A percentile compares a stretch with the other conserved stretches of the same genome.
Evolutionary conservation across 2,113 vertebrate genomes (phyloP).

Genomic region (Cinclus mexicanus): DNA sequence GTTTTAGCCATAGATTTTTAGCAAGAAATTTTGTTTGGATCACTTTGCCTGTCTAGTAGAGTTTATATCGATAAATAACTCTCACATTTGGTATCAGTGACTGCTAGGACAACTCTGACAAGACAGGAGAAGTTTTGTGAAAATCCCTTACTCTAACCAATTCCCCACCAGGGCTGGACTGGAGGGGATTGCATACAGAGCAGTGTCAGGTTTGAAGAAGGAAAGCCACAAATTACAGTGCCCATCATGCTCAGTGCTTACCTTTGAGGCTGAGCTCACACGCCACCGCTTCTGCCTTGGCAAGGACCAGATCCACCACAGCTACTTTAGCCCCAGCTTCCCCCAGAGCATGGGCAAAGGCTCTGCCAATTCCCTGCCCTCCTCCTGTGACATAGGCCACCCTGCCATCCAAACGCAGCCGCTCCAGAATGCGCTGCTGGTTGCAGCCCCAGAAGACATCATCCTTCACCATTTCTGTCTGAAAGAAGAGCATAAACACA

Average conservation of each 20-base stretch:
- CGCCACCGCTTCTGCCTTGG: slow-evolving; percentile 74
- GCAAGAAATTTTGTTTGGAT: not conserved
- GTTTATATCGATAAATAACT: not conserved
- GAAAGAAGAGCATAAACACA: not conserved
- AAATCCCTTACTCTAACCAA: not conserved
- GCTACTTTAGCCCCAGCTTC: slow-evolving; percentile 82
- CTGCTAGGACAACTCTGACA: not conserved
- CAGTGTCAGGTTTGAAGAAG: not conserved
- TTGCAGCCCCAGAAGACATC: slow-evolving; percentile 75
- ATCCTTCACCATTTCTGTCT: slow-evolving; percentile 55
- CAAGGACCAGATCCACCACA: slow-evolving; percentile 73
- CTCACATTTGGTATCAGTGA: not conserved
- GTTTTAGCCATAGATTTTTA: too few relatives aligned
- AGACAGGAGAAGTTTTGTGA: not conserved
- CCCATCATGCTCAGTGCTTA: not conserved
- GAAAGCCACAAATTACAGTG: rapidly evolving
- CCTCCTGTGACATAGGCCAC: slow-evolving; percentile 79
- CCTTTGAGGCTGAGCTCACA: slow-evolving; percentile 80
- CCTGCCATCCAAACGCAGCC: slow-evolving; percentile 75
- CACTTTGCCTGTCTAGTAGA: not conserved
- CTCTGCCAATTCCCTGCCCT: slow-evolving; percentile 81
- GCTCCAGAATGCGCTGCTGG: slow-evolving; percentile 69
- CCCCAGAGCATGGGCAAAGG: slow-evolving; percentile 78
- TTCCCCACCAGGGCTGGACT: not conserved
- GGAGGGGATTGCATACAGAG: not conserved